Evolutionary conservation across 1,140 invertebrate species (phyloP), one percentile per base, ranked within the genome.

Genomic region (Chlorops oryzae): DNA sequence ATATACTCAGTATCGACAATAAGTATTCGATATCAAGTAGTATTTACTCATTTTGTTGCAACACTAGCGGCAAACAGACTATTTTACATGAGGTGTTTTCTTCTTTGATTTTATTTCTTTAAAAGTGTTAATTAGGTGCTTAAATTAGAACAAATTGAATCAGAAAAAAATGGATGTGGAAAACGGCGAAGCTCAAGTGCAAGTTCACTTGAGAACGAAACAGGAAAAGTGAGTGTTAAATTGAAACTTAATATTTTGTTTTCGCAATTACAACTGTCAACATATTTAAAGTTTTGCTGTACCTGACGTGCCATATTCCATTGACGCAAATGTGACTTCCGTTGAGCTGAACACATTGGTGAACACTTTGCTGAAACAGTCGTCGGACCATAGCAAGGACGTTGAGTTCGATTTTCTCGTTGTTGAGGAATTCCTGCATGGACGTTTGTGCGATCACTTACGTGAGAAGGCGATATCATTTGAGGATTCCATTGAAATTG

Each of bases 391-490:
- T 3, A 79, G 81, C 52, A 42, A 45, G 6, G 55, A 71, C 0
- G 74, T 87, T 45, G 82, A 91, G 59, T 96, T 96, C 78, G 92
- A 96, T 74, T 95, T 96, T 65, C 67, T 96, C 43, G 80, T 93
- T 34, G 79, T 80, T 50, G 85, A 85, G 6, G 88, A 94, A 71
- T 82, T 95, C 57, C 65, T 97, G 20, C 77, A 86, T 2, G 65
- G 67, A 3, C 51, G 64, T 0, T 35, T 70, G 17, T 65, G 74
- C 27, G 83, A 88, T 57, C 85, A 88, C 66, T 70, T 91, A 27
- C 73, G 78, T 48, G 82, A 86, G 38, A 80, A 81, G 53, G 78
- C 77, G 35, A 65, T 84, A 13, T 86, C 85, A 2, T 82, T 80
- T 32, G 91, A 94, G 75, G 77, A 81, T 45, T 84, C 89, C 21